Percentiles rank a stretch among this genome's conserved stretches.
Conservation (phyloP, 2,797 vertebrate genomes). For the Saxicola maurus region DNA sequence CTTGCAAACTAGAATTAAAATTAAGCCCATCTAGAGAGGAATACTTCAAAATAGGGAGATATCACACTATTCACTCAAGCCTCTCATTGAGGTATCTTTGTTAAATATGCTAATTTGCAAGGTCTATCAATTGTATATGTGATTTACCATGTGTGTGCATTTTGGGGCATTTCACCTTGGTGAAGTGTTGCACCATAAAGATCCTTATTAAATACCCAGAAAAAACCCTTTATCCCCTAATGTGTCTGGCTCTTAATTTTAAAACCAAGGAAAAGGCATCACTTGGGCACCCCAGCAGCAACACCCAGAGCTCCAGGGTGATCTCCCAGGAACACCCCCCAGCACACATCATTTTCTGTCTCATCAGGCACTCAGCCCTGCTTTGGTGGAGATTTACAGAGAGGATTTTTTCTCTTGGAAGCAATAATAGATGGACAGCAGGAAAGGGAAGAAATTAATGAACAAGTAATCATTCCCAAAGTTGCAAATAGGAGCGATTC, state of each 20-base stretch:
- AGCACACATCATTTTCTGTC: background rate
- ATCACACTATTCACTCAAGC: accelerated
- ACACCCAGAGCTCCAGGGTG: accelerated
- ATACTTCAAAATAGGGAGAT: background rate
- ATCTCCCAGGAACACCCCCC: background rate
- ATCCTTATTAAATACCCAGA: background rate
- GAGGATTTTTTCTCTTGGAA: constrained; percentile 32
- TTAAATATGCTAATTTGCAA: background rate
- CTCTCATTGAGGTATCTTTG: background rate
- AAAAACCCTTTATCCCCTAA: background rate
- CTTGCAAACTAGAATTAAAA: background rate
- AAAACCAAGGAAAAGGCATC: background rate
- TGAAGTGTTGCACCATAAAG: background rate
- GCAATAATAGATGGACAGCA: constrained; percentile 54
- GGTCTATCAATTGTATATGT: background rate
- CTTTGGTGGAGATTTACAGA: constrained; percentile 23
- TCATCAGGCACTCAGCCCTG: constrained; percentile 32
- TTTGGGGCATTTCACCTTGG: background rate
- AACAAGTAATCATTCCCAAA: constrained; percentile 64
- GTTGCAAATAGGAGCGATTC: constrained; percentile 62
- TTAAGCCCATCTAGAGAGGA: background rate
- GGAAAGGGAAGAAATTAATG: constrained; percentile 65
- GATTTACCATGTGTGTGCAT: background rate
- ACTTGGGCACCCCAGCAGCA: accelerated
- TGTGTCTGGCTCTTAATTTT: background rate